phyloP scores from a whole-genome alignment of 2,888 invertebrate genomes.

The Conomelus anceps region DNA sequence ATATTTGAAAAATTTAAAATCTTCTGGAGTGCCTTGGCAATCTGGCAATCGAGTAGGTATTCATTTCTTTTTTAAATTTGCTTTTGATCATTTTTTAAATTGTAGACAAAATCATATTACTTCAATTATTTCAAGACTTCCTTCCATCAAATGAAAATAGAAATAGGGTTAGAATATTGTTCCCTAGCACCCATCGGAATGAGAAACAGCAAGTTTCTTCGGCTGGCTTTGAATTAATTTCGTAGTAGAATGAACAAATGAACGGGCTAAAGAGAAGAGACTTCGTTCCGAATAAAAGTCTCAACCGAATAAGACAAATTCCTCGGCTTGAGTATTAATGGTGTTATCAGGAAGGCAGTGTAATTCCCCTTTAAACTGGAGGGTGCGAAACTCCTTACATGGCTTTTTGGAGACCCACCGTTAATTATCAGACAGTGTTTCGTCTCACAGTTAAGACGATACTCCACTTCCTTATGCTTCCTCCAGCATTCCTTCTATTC shows the following conservation, averaged over 20 bases:
- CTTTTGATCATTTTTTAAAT: too few species aligned
- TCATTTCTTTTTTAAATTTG: too few species aligned
- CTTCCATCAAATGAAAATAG: not conserved
- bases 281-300: constrained; percentile 6
- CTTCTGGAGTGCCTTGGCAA: too few species aligned
- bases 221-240: not conserved
- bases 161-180: not conserved
- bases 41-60: too few species aligned
- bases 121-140: not conserved
- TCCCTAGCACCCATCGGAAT: not conserved
- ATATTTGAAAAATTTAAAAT: too few species aligned
- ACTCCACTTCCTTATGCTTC: not conserved
- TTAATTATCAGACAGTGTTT: constrained; percentile 6
- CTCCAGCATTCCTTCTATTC: not conserved
- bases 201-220: not conserved
- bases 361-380: constrained; percentile 1
- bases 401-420: constrained; percentile 7
- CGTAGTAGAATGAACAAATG: not conserved
- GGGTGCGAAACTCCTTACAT: constrained; percentile 7
- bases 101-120: not conserved
- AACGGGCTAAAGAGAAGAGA: not conserved
- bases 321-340: constrained; percentile 2
- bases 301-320: constrained; percentile 5
- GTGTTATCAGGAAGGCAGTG: constrained; percentile 6
- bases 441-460: not conserved